phyloP scores from a whole-genome alignment of 2,797 vertebrate genomes.

The Gorsachius magnificus region DNA sequence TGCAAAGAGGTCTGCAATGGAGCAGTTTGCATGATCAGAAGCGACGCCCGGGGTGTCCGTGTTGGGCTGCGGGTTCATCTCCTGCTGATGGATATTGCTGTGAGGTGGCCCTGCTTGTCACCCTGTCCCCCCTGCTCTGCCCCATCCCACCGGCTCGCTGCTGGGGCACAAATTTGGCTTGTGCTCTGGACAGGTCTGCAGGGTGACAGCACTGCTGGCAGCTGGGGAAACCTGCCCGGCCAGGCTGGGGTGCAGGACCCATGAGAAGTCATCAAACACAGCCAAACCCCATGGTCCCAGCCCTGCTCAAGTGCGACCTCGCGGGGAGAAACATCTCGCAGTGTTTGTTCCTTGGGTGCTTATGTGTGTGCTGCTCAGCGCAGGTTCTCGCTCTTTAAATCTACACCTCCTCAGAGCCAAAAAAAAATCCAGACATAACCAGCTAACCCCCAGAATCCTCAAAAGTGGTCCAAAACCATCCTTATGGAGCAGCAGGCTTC shows the following conservation, averaged over 20 bases:
- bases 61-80: background rate
- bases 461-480: background rate
- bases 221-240: background rate
- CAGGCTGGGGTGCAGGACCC: background rate
- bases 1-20: background rate
- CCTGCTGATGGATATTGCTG: background rate
- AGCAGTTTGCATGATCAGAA: background rate
- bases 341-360: background rate
- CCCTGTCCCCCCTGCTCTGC: background rate
- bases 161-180: background rate
- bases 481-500: background rate
- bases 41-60: background rate
- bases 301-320: background rate
- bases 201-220: background rate
- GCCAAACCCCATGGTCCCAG: background rate
- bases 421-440: background rate
- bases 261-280: background rate
- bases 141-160: background rate
- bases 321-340: accelerated
- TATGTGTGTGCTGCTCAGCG: accelerated
- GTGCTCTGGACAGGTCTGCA: background rate
- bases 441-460: background rate
- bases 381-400: background rate
- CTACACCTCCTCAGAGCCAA: background rate
- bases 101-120: accelerated